Percentiles rank a stretch among this genome's conserved stretches.
These are phyloP conservation scores for Rhinoderma darwinii DNA, from an alignment of 2,113 vertebrate species.

Conservation along the genomic window DNA sequence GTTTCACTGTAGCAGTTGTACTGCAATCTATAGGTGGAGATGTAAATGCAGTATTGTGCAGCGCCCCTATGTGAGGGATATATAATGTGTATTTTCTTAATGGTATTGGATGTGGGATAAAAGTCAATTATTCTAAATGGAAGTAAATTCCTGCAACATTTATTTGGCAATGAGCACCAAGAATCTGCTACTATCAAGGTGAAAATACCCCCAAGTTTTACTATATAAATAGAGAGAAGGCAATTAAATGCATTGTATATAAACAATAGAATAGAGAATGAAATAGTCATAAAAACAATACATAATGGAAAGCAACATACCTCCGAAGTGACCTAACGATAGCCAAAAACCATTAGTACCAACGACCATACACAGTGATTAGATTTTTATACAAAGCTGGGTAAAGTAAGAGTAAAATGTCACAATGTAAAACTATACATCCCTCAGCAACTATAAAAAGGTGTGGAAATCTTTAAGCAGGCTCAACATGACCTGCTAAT, in stretches of 20 bases:
- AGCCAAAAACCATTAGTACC: not conserved
- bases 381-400: conserved; percentile 21
- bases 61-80: not conserved
- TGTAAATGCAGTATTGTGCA: not conserved
- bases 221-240: not conserved
- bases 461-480: conserved; percentile 54
- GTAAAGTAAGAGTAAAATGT: conserved; percentile 36
- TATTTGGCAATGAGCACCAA: not conserved
- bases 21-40: too few relatives aligned
- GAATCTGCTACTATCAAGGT: not conserved
- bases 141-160: not conserved
- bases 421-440: conserved; percentile 56
- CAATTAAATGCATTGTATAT: not conserved
- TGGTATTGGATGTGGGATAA: not conserved
- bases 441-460: conserved; percentile 57
- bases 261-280: not conserved
- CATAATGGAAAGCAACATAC: not conserved
- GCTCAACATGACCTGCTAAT: conserved; percentile 52
- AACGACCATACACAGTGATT: not conserved
- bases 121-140: not conserved
- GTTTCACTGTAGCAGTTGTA: too few relatives aligned
- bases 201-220: conserved; percentile 4
- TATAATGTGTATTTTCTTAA: not conserved
- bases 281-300: conserved; percentile 5
- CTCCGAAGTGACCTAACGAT: not conserved